Evolutionary conservation across 1,140 invertebrate species (phyloP).

Genomic region (Leptinotarsa undecemlineata): DNA sequence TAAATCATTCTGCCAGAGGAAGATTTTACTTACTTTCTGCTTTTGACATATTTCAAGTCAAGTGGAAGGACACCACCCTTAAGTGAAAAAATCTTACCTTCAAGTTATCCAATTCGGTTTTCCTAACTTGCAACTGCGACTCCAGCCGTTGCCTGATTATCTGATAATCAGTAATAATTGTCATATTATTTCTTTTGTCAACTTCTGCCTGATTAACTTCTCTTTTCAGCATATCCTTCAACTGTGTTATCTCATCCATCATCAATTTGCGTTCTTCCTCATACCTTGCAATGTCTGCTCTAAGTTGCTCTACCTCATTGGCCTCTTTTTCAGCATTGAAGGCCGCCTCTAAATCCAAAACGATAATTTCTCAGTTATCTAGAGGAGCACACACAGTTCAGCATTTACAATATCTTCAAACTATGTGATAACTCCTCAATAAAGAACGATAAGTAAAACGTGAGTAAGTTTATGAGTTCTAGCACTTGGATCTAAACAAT

Average conservation of each 20-base stretch:
- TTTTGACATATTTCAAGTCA: too few species aligned
- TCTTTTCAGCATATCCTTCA: conserved; percentile 83
- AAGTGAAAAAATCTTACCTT: conserved; percentile 57
- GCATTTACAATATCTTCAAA: conserved; percentile 6
- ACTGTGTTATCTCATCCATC: conserved; percentile 74
- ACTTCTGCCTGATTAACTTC: conserved; percentile 76
- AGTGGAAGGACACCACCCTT: too few species aligned
- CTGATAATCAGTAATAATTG: conserved; percentile 91
- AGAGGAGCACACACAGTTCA: conserved; percentile 23
- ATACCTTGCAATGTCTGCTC: conserved; percentile 70
- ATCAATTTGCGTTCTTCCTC: conserved; percentile 85
- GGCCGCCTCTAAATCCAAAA: conserved; percentile 65
- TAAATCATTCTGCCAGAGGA: too few species aligned
- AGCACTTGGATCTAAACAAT: too few species aligned
- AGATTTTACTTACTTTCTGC: too few species aligned
- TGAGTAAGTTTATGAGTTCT: neutral
- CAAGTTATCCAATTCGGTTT: conserved; percentile 61
- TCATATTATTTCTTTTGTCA: conserved; percentile 71
- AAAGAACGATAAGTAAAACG: neutral
- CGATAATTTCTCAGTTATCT: conserved; percentile 55
- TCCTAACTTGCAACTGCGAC: conserved; percentile 74
- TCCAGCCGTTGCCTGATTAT: conserved; percentile 88
- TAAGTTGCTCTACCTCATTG: conserved; percentile 78
- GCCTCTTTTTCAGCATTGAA: conserved; percentile 79
- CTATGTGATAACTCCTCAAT: conserved; percentile 8